Base-by-base conservation (phyloP, 2,113 vertebrate genomes). In the Cygnus atratus region DNA sequence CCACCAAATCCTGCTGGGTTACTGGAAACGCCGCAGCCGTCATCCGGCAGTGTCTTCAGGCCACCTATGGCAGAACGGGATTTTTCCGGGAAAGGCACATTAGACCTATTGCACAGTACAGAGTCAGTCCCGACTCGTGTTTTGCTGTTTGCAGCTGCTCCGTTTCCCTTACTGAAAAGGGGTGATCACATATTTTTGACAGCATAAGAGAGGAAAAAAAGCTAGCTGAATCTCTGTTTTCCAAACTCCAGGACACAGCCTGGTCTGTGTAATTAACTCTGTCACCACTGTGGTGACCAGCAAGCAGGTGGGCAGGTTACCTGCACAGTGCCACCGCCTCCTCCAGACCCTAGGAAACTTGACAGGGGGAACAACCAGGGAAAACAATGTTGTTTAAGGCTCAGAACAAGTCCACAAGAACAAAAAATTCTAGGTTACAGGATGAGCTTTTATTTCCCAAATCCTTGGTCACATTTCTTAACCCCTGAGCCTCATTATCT, bases 1-100 rank as follows among this genome's bases (percentile, higher is more conserved):
- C 96, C 96, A 96, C 94, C 79, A 74, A 84, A 92, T 95, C 96
- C 96, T 92, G 95, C 96, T 97, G 93, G 79, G 68, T 97, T 97
- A 96, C 95, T 96, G 96, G 96, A 97, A 97, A 84, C 48, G 26
- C 85, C 86, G 79, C 85, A 33, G 65, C 31, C 46, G n/a, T 33
- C 41, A 65, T 61, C 84, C 63, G 87, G 86, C 88, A 90, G 29
- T 71, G 73, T 94, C 95, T 96, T 86, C 90, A 75, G 85, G 90
- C 88, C 88, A 95, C 86, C 92, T 88, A 57, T 88, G 62, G 12
- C 66, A 87, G 62, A 43, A 86, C 82, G 76, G 65, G 62, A 18
- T 87, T 95, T 88, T 96, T 94, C 93, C 93, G 84, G 93, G 95
- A 96, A 95, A 96, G 44, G 43, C 72, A 59, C 33, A 61, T 79